Base-by-base conservation (phyloP, 2,113 vertebrate species). In the Recurvirostra avosetta region DNA sequence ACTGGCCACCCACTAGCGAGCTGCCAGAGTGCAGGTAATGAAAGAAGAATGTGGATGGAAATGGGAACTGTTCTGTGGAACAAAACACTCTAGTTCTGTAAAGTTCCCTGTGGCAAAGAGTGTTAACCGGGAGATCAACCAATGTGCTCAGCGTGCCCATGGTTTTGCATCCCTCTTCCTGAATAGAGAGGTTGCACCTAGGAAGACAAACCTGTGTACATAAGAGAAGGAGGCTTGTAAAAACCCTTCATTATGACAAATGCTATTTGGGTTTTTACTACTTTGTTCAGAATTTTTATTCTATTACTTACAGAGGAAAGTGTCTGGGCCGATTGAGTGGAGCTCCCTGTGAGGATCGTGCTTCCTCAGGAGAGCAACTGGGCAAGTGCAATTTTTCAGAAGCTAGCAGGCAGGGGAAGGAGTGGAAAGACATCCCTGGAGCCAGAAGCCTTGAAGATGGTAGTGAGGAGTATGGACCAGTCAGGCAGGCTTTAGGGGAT, bases 111-210 rank as follows among this genome's bases (percentile, higher is more conserved):
- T 11, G 23, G 67, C 17, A 67, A 53, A 68, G 14, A 16, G 11
- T 2, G 20, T 26, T 65, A 63, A 32, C 1, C 2, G 17, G 32
- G 43, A 92, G 29, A 49, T 68, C 20, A 22, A 7, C 13, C 6
- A 3, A 21, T 1, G 8, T 1, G 2, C 19, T 68, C 11, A 6
- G 14, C 6, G 36, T 59, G 22, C 40, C 14, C 6, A 1, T n/a
- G 41, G 36, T 23, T 50, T 56, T 82, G 22, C 30, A 23, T 58
- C 7, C 30, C 16, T 86, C 25, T 11, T 16, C 30, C 62, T 45
- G 40, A 15, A 52, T 6, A 7, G 6, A n/a, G 41, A 22, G 16
- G 0, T 19, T 76, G 29, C 8, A 14, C 23, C 32, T 38, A 3
- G 8, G 4, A 41, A 32, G 17, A 22, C 1, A 43, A 93, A 75